Evolutionary conservation across 2,113 vertebrate species (phyloP), one percentile per base, ranked within the genome.

Genomic region (Nibea coibor): DNA sequence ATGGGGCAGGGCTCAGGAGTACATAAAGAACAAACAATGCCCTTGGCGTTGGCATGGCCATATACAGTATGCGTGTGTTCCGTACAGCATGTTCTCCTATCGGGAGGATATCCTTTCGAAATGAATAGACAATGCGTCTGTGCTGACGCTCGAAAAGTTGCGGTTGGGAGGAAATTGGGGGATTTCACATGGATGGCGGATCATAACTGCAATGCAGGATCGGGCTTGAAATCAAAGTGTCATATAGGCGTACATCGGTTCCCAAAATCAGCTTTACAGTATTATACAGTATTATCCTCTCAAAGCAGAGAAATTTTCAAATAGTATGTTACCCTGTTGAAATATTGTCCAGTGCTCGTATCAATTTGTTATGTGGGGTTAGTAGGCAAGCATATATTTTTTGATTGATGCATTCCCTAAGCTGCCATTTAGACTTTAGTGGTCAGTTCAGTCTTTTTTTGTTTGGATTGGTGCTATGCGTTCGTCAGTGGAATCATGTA

Each of bases 351-450:
- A 48, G 54, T 78, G 51, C 78, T 79, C 63, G 72, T 80, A 78
- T 72, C 75, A 85, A 69, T 78, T 84, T 81, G 72, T 84, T 83
- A 65, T 84, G 73, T 73, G 67, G 76, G 72, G 54, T 88, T 78
- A 54, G 69, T 69, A 80, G 59, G 58, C 61, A 48, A 85, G 58
- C 75, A 69, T 74, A 85, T 89, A 73, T 76, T 80, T 78, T 84
- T 82, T 91, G 87, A 91, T 86, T 90, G 90, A 93, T 90, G 79
- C 70, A 73, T 84, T 87, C 75, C 82, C 87, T 66, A 75, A 84
- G 70, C 84, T 88, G 83, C 78, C 62, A 72, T 88, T 87, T 84
- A 72, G 70, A 87, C 51, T 84, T 39, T 80, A 65, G 78, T 72
- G 85, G 87, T 92, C 81, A 87, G 74, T 78, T 78, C 51, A 67